Evolutionary conservation across 2,113 vertebrate genomes (phyloP).

Genomic region (Nycticryphes semicollaris): DNA sequence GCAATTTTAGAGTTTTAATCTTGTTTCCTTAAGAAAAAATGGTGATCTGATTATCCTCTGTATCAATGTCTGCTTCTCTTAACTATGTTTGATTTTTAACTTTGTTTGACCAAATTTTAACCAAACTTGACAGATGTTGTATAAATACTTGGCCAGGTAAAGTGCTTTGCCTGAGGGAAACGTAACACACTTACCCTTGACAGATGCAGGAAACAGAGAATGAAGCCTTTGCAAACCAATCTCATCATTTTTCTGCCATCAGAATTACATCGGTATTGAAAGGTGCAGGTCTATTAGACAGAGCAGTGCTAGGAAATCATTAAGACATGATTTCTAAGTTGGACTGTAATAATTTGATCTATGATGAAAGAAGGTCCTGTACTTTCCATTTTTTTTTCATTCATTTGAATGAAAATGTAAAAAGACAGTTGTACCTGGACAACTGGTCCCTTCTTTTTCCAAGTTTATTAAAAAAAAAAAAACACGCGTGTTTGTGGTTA

Average conservation of each 20-base stretch:
- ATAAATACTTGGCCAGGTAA: constrained; percentile 39
- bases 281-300: background rate
- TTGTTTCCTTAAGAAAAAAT: background rate
- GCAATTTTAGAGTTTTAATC: background rate
- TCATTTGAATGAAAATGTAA: background rate
- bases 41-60: background rate
- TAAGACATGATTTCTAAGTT: background rate
- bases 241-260: background rate
- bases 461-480: background rate
- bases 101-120: constrained; percentile 23
- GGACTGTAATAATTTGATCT: background rate
- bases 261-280: background rate
- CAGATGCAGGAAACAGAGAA: background rate
- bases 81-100: background rate
- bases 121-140: constrained; percentile 14
- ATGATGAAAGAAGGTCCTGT: background rate
- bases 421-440: background rate
- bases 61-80: background rate
- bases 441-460: background rate
- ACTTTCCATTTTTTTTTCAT: background rate
- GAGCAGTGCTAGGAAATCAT: background rate
- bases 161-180: background rate
- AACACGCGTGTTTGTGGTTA: background rate
- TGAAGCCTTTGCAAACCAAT: background rate
- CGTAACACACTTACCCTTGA: background rate